Percentiles rank a stretch among this genome's conserved stretches.
Evolutionary conservation across 2,888 invertebrate species (phyloP).

Genomic region (Dolichopus griseipennis): DNA sequence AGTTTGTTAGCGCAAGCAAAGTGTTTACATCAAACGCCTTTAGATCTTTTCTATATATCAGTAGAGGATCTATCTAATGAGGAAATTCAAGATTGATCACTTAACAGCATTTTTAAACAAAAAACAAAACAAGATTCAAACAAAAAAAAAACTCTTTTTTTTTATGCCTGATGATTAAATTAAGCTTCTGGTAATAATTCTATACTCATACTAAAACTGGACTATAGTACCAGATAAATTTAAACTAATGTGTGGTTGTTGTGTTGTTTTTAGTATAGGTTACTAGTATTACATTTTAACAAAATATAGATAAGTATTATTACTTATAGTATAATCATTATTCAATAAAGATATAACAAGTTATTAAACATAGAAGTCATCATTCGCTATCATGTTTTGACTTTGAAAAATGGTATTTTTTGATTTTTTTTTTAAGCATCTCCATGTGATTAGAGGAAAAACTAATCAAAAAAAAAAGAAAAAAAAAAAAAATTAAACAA

Average conservation of each 20-base stretch:
- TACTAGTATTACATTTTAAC: background rate
- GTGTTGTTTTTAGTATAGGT: background rate
- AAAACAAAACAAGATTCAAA: no score
- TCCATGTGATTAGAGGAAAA: no score
- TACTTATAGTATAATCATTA: background rate
- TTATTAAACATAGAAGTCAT: background rate
- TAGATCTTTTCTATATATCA: background rate
- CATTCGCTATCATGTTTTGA: background rate
- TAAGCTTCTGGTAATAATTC: constrained; percentile 1
- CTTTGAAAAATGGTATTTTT: no score
- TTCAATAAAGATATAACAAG: background rate
- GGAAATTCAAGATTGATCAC: constrained; percentile 3
- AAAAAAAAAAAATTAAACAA: background rate
- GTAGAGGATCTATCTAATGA: background rate
- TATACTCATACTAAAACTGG: background rate
- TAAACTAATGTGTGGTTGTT: no score
- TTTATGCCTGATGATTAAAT: background rate
- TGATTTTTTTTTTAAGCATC: no score
- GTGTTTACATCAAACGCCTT: background rate
- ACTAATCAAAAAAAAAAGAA: background rate
- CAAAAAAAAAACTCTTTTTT: background rate
- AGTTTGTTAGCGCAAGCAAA: background rate
- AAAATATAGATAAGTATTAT: background rate
- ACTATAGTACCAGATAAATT: no score
- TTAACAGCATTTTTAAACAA: background rate